Evolutionary conservation across 53 echinoderm and acorn worm genomes (phyloP), one percentile per base, ranked within the genome.

Genomic region (Zoroaster sp.): DNA sequence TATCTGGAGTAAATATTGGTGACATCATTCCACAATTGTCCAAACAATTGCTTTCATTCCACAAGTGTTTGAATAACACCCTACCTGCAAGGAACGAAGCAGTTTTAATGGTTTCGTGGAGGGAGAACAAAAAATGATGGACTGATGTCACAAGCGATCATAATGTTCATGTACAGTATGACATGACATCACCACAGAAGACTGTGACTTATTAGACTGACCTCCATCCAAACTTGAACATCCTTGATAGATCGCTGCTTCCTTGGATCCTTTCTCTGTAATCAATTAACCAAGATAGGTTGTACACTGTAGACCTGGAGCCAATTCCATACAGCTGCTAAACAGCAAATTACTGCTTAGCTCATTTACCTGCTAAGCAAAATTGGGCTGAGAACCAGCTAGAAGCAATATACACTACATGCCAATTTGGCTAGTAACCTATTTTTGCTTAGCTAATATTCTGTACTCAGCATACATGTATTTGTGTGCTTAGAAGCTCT

Each of bases 141-240:
- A 21, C 28, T 59, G 63, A 59, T 28, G 28, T 59, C 63, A 59
- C 63, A 59, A 25, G 63, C 28, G 28, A 59, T 59, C 28, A 59
- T 59, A 28, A 59, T 59, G 63, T 59, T n/a, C n/a, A n/a, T n/a
- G n/a, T n/a, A n/a, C n/a, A n/a, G n/a, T n/a, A n/a, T n/a, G n/a
- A n/a, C n/a, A 44, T 75, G 75, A 75, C 75, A 75, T 75, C 75
- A 75, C 45, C 12, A 11, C 43, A 75, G 25, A 75, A 75, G 75
- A 25, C 75, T 75, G 75, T 32, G 25, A 30, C 25, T 14, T 59
- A 59, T 59, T 59, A 59, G 63, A 59, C 28, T 59, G 28, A 59
- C 63, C 63, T 28, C 30, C 11, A 25, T 59, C 28, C 5, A 59
- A 59, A 59, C 25, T 59, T 59, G 23, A 25, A 28, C 9, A 59